Evolutionary conservation across 2,888 invertebrate genomes (phyloP).

Genomic region (Chrysomela aeneicollis): DNA sequence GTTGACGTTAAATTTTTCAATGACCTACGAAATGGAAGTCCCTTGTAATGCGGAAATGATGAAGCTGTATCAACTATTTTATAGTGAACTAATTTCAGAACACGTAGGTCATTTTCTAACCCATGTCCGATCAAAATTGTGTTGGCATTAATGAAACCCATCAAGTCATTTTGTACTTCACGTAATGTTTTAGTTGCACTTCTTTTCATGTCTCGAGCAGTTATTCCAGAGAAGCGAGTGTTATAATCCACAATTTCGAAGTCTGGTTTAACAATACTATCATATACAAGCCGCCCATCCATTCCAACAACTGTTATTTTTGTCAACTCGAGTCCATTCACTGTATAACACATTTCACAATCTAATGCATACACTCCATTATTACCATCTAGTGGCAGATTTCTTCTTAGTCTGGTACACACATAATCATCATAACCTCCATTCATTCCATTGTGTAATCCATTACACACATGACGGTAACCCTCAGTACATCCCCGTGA

Average conservation of each 20-base stretch:
- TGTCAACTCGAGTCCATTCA: slow-evolving; percentile 84
- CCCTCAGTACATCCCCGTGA: slow-evolving; percentile 72
- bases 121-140: slow-evolving; percentile 96
- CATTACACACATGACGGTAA: slow-evolving; percentile 80
- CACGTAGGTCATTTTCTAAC: slow-evolving; percentile 91
- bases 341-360: slow-evolving; percentile 97
- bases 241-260: slow-evolving; percentile 90
- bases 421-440: slow-evolving; percentile 67
- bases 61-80: slow-evolving; percentile 90
- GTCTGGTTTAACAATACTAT: slow-evolving; percentile 84
- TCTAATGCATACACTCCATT: slow-evolving; percentile 82
- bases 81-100: slow-evolving; percentile 82
- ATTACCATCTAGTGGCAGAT: slow-evolving; percentile 66
- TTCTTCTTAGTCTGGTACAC: slow-evolving; percentile 55
- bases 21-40: slow-evolving; percentile 84
- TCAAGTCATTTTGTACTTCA: slow-evolving; percentile 86
- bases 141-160: slow-evolving; percentile 79
- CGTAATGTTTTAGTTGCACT: slow-evolving; percentile 69
- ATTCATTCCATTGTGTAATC: slow-evolving; percentile 70
- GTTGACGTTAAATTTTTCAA: slow-evolving; percentile 79
- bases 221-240: slow-evolving; percentile 94
- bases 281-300: slow-evolving; percentile 80
- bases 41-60: slow-evolving; percentile 85
- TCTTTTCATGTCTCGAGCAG: slow-evolving; percentile 67
- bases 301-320: slow-evolving; percentile 84